These are phyloP conservation scores for Malthinus flaveolus DNA, from an alignment of 2,888 invertebrate genomes.

Conservation along the genomic window DNA sequence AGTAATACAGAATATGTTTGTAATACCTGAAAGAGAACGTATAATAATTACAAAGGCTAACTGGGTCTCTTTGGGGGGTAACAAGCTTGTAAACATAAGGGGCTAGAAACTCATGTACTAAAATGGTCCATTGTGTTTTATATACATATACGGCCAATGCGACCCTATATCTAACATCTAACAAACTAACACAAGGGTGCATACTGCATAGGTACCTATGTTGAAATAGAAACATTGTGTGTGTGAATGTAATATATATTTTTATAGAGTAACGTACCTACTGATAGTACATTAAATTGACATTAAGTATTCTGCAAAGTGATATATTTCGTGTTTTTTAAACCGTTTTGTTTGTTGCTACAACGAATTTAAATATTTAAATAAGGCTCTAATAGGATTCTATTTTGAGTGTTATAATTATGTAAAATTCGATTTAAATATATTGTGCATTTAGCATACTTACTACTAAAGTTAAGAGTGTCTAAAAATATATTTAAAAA, in stretches of 20 bases:
- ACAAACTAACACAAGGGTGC: slow-evolving; percentile 3
- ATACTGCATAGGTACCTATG: not conserved
- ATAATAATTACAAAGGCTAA: slow-evolving; percentile 23
- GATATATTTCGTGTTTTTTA: not conserved
- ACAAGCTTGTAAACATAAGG: slow-evolving; percentile 28
- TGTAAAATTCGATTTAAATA: too few species aligned
- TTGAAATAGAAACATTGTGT: slow-evolving; percentile 8
- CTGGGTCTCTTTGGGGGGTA: slow-evolving; percentile 24
- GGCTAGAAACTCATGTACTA: slow-evolving; percentile 13
- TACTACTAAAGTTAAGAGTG: too few species aligned
- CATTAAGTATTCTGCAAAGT: not conserved
- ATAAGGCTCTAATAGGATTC: too few species aligned
- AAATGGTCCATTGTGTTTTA: slow-evolving; percentile 11
- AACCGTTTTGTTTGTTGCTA: not conserved
- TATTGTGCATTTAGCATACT: too few species aligned
- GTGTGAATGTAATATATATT: slow-evolving; percentile 9
- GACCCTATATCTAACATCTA: slow-evolving; percentile 3
- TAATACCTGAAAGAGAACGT: slow-evolving; percentile 14
- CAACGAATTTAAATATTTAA: not conserved
- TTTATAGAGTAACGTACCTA: not conserved
- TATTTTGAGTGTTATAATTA: too few species aligned
- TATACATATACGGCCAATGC: slow-evolving; percentile 8
- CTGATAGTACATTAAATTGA: slow-evolving; percentile 3
- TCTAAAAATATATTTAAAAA: too few species aligned
- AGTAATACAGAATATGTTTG: too few species aligned